phyloP scores from a whole-genome alignment of 1,140 invertebrate species.

The Sycophaga agraensis region DNA sequence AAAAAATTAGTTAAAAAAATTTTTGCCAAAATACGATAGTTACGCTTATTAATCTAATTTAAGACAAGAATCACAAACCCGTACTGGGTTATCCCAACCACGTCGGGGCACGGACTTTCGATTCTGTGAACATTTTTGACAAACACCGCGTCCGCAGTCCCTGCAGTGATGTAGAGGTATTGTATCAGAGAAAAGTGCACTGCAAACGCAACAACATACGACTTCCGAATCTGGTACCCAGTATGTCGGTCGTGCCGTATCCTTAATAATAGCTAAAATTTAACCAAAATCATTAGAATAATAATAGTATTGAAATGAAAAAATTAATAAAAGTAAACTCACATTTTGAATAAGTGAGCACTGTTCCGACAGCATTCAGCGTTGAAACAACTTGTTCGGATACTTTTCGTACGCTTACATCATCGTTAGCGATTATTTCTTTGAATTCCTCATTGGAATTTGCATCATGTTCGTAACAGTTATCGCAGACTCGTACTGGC shows the following conservation, averaged over 20 bases:
- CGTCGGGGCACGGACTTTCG: constrained; percentile 66
- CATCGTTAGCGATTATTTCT: constrained; percentile 44
- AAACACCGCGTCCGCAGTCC: constrained; percentile 71
- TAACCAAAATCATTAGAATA: background rate
- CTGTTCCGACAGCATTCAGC: constrained; percentile 62
- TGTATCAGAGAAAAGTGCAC: constrained; percentile 44
- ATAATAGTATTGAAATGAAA: background rate
- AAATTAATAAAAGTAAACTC: constrained; percentile 27
- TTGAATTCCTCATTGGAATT: constrained; percentile 38
- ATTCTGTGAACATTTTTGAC: constrained; percentile 66
- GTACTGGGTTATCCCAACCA: constrained; percentile 70
- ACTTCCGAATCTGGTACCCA: constrained; percentile 79
- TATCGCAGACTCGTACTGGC: constrained; percentile 70
- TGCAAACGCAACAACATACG: constrained; percentile 68
- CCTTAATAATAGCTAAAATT: constrained; percentile 71
- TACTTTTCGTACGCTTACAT: constrained; percentile 64
- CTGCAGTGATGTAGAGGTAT: constrained; percentile 74
- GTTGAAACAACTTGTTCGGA: constrained; percentile 68
- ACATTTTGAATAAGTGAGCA: constrained; percentile 62
- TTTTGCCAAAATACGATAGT: background rate
- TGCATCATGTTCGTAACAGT: constrained; percentile 57
- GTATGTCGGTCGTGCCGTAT: constrained; percentile 75
- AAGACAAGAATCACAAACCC: constrained; percentile 68
- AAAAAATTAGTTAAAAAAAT: background rate
- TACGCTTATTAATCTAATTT: constrained; percentile 46